Evolutionary conservation across 2,113 vertebrate species (phyloP).

Genomic region (Eolophus roseicapilla): DNA sequence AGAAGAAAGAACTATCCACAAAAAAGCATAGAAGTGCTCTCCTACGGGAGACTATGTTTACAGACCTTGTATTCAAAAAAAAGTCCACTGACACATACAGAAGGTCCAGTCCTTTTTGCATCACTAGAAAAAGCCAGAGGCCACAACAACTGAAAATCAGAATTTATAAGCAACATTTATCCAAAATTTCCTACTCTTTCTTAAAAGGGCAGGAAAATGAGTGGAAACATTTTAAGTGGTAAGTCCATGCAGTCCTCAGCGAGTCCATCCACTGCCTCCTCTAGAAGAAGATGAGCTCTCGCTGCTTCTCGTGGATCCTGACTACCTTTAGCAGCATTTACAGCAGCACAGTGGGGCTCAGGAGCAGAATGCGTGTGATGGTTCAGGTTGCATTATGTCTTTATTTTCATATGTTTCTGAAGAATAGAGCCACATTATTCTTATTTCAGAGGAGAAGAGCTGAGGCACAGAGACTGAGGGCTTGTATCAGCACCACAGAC

Average conservation of each 20-base stretch:
- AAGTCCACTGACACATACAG: neutral
- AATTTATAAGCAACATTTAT: neutral
- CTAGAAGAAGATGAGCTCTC: neutral
- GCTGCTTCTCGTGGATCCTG: neutral
- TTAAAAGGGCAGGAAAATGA: neutral
- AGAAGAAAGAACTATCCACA: neutral
- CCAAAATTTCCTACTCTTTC: neutral
- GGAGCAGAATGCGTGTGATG: fast-evolving
- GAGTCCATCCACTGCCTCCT: neutral
- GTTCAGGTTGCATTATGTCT: neutral
- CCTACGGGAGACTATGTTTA: neutral
- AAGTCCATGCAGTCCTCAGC: neutral
- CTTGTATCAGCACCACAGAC: neutral
- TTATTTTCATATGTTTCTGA: neutral
- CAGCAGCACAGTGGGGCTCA: fast-evolving
- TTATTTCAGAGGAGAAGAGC: neutral
- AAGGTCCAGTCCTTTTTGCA: neutral
- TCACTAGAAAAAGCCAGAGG: neutral
- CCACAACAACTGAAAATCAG: neutral
- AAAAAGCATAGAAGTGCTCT: neutral
- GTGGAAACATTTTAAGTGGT: neutral
- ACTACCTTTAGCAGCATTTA: neutral
- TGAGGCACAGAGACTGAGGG: neutral
- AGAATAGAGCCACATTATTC: neutral
- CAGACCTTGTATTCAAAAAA: neutral